Conservation (phyloP, 2,888 invertebrate species). For the Drosophila emarginata region DNA sequence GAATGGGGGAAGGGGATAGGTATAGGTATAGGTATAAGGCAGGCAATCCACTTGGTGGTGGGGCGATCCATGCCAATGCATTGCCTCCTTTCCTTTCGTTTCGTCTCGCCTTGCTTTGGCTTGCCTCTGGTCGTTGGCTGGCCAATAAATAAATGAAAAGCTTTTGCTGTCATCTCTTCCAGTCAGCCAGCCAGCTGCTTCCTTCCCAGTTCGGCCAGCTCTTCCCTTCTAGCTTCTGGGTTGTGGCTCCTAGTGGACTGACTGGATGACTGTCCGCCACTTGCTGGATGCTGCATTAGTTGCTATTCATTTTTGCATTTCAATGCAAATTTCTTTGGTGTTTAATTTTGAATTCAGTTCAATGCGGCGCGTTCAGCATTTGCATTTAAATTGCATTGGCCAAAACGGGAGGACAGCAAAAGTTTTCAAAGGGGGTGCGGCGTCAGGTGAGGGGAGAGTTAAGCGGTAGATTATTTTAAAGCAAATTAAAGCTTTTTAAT, state of each 20-base stretch:
- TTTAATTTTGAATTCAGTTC: conserved; percentile 68
- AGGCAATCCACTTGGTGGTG: no score
- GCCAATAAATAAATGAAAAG: conserved; percentile 70
- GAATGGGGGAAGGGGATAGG: not conserved
- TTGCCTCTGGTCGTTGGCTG: conserved; percentile 40
- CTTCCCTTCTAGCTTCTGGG: conserved; percentile 6
- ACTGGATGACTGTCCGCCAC: conserved; percentile 9
- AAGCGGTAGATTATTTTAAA: not conserved
- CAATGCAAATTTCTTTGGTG: conserved; percentile 65
- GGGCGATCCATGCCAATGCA: no score
- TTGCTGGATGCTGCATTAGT: conserved; percentile 57
- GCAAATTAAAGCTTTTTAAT: conserved; percentile 21
- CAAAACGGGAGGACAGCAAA: not conserved
- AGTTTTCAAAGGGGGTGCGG: not conserved
- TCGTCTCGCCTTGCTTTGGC: no score
- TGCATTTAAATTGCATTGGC: conserved; percentile 71
- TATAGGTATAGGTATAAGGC: not conserved
- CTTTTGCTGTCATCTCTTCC: conserved; percentile 42
- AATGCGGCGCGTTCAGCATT: conserved; percentile 50
- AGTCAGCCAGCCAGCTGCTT: conserved; percentile 29
- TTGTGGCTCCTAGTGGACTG: not conserved
- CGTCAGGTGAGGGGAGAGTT: not conserved
- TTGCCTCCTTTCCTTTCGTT: no score
- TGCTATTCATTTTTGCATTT: conserved; percentile 61
- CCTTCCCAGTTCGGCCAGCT: conserved; percentile 40